Conservation (phyloP, 2,888 invertebrate species). For the Dynastes hyllus region DNA sequence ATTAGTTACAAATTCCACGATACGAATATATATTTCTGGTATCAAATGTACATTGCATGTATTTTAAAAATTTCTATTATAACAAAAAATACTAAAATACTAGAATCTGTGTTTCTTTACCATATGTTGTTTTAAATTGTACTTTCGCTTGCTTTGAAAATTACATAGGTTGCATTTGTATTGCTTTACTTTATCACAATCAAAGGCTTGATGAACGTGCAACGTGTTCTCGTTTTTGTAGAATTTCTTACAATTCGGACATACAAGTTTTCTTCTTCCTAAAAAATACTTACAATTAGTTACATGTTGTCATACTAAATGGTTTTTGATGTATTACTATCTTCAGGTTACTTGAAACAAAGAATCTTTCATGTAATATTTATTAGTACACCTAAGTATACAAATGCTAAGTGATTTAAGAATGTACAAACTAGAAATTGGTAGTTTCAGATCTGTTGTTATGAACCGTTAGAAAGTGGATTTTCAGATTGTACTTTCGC, state of each 20-base stretch:
- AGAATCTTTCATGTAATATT: not conserved
- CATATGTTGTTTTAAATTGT: conserved; percentile 54
- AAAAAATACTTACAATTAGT: conserved; percentile 25
- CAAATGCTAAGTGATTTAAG: too few species aligned
- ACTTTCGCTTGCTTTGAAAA: conserved; percentile 54
- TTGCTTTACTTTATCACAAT: conserved; percentile 50
- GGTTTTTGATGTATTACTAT: not conserved
- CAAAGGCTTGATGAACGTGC: conserved; percentile 42
- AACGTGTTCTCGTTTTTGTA: conserved; percentile 51
- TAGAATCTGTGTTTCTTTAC: conserved; percentile 9
- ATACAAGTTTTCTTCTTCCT: conserved; percentile 16
- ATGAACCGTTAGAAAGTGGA: conserved; percentile 52
- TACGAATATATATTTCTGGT: not conserved
- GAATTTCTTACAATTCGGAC: conserved; percentile 48
- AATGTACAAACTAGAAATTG: too few species aligned
- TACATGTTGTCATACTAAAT: not conserved
- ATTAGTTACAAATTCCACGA: too few species aligned
- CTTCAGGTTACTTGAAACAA: not conserved
- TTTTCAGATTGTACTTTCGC: conserved; percentile 55
- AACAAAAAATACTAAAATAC: not conserved
- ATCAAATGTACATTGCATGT: not conserved
- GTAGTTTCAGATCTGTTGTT: conserved; percentile 29
- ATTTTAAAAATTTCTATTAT: too few species aligned
- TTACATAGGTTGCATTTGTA: conserved; percentile 36
- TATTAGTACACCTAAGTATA: not conserved